Evolutionary conservation across 92 coral and sea anemone genomes (phyloP).

Genomic region (Meandrina meandrites): DNA sequence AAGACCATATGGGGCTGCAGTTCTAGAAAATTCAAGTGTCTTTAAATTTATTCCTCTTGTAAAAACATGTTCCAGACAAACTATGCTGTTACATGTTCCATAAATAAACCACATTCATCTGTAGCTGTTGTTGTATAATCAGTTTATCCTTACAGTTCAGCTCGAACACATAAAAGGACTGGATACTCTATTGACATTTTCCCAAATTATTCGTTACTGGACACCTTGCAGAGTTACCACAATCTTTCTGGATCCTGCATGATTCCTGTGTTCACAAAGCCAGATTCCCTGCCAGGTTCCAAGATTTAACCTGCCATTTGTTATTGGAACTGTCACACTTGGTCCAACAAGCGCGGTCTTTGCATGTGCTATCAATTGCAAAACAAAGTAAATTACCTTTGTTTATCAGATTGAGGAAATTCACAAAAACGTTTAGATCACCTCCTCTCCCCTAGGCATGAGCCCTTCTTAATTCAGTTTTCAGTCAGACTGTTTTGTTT

Average conservation of each 20-base stretch:
- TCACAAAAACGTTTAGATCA: background rate
- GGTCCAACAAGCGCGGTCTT: conserved; percentile 94
- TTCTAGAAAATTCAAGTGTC: no score
- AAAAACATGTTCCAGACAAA: no score
- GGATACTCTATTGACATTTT: background rate
- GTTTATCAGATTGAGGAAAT: background rate
- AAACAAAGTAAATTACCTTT: no score
- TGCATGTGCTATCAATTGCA: conserved; percentile 75
- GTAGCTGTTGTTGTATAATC: background rate
- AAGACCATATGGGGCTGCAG: no score
- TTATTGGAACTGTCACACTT: conserved; percentile 85
- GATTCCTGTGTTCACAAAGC: conserved; percentile 97
- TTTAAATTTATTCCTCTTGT: no score
- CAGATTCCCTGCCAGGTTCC: conserved; percentile 99
- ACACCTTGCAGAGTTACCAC: conserved; percentile 94
- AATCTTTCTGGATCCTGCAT: conserved; percentile 78
- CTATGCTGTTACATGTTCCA: no score
- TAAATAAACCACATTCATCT: background rate
- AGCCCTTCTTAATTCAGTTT: background rate
- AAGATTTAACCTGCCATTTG: conserved; percentile 86
- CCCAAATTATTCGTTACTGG: conserved; percentile 44
- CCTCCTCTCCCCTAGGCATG: background rate
- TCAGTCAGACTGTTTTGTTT: background rate
- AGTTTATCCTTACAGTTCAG: background rate
- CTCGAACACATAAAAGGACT: no score